phyloP scores from a whole-genome alignment of 1,140 invertebrate species.

The Euura saliciscinereae region DNA sequence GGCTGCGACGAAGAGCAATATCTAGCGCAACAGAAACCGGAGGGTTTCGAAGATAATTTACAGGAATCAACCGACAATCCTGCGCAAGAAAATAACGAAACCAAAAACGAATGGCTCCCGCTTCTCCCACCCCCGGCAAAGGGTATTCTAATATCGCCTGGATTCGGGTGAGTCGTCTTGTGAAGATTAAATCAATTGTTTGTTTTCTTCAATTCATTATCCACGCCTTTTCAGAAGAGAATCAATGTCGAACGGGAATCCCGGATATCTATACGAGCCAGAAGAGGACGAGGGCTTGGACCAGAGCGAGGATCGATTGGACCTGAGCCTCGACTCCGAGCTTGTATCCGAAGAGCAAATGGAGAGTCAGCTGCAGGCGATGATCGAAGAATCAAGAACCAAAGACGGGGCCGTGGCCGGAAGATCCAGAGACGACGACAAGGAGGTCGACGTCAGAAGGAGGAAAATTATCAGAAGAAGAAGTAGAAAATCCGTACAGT shows the following conservation, averaged over 20 bases:
- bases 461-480: slow-evolving; percentile 25
- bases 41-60: not conserved
- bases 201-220: not conserved
- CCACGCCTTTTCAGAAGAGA: slow-evolving; percentile 33
- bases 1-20: slow-evolving; percentile 25
- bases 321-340: not conserved
- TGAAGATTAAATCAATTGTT: slow-evolving; percentile 15
- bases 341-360: not conserved
- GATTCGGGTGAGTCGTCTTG: slow-evolving; percentile 52
- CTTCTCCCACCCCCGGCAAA: slow-evolving; percentile 52
- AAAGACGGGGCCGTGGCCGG: not conserved
- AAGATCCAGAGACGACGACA: slow-evolving; percentile 25
- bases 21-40: not conserved
- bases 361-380: not conserved
- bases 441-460: slow-evolving; percentile 13
- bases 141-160: slow-evolving; percentile 59
- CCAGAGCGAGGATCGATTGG: slow-evolving; percentile 16
- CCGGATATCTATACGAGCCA: slow-evolving; percentile 34
- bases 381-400: not conserved
- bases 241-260: slow-evolving; percentile 37
- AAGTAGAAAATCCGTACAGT: slow-evolving; percentile 63
- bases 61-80: not conserved
- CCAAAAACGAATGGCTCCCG: slow-evolving; percentile 30
- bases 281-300: slow-evolving; percentile 29
- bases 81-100: slow-evolving; percentile 35